Base-by-base conservation (phyloP, 1,140 invertebrate species). In the Tetranychus urticae region DNA sequence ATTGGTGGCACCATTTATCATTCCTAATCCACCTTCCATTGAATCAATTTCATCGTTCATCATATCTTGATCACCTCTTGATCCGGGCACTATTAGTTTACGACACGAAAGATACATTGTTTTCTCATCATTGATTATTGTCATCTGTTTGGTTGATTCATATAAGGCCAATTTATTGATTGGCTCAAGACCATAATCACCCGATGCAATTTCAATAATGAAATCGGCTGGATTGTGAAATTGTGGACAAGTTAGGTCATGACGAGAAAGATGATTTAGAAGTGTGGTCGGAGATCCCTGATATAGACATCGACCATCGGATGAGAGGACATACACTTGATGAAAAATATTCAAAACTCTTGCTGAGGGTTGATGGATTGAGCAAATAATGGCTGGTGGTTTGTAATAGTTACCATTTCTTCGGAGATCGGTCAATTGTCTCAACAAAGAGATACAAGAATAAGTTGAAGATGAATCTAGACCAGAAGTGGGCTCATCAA, bases 291-390 rank as follows among this genome's bases (percentile, higher is more conserved):
- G 55, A 31, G 80, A 78, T 2, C 91, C 90, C 68, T 85, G 79
- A 71, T 93, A 96, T 66, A 93, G 83, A 69, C 88, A 92, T 70
- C 89, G 84, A 12, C 91, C 90, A 66, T 90, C 85, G 3, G 85
- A 82, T 8, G 62, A 60, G 64, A 96, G 72, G 66, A 90, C 81
- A 69, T 90, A 93, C 36, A 94, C 73, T 74, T 85, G 65, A 72
- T 97, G 90, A 71, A 97, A 96, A 79, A 88, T 90, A 72, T 93
- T 88, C 71, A 97, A 96, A 14, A 96, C 74, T 66, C 89, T 81
- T 3, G 91, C 89, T 64, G 88, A 90, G 3, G 92, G 91, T 70
- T 97, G 92, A 74, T 97, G 92, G 65, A 97, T 94, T 10, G 91
- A 93, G 70, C 90, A 92, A 60, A 96, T 85, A 56, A 97, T 88